Percentiles rank a stretch among this genome's conserved stretches.
Conservation (phyloP, 2,888 invertebrate species). For the Perithous albicinctus region DNA sequence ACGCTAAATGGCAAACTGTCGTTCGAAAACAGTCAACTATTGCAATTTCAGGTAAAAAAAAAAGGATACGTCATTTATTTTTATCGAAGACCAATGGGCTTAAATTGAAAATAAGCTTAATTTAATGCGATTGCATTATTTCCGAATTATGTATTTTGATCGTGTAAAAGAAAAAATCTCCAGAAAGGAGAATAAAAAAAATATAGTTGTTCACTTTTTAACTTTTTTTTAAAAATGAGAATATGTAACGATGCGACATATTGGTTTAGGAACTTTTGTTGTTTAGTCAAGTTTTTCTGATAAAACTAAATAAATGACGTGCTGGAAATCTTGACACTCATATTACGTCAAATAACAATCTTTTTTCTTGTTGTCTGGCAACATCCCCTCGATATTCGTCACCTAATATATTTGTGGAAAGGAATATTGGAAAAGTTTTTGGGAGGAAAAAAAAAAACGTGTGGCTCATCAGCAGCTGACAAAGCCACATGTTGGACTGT, state of each 20-base stretch:
- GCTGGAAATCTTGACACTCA: neutral
- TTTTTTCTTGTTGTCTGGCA: neutral
- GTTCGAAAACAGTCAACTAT: neutral
- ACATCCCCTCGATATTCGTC: conserved; percentile 28
- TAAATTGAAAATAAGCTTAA: too few species aligned
- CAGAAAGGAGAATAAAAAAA: too few species aligned
- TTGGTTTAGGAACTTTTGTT: neutral
- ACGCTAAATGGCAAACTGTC: neutral
- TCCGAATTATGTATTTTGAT: too few species aligned
- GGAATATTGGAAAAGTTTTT: conserved; percentile 33
- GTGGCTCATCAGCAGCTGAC: conserved; percentile 62
- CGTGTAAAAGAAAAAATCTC: too few species aligned
- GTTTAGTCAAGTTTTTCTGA: neutral
- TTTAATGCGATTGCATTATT: too few species aligned
- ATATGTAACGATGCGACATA: too few species aligned
- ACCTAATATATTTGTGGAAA: conserved; percentile 10
- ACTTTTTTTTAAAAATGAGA: too few species aligned
- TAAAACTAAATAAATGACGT: neutral
- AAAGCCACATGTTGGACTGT: conserved; percentile 59
- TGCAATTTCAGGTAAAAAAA: too few species aligned
- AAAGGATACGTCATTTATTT: neutral
- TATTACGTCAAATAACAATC: conserved; percentile 18
- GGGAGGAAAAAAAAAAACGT: too few species aligned
- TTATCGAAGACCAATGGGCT: too few species aligned
- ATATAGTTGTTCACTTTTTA: too few species aligned